Evolutionary conservation across 2,888 invertebrate genomes (phyloP), one percentile per base, ranked within the genome.

Genomic region (Encarsia formosa): DNA sequence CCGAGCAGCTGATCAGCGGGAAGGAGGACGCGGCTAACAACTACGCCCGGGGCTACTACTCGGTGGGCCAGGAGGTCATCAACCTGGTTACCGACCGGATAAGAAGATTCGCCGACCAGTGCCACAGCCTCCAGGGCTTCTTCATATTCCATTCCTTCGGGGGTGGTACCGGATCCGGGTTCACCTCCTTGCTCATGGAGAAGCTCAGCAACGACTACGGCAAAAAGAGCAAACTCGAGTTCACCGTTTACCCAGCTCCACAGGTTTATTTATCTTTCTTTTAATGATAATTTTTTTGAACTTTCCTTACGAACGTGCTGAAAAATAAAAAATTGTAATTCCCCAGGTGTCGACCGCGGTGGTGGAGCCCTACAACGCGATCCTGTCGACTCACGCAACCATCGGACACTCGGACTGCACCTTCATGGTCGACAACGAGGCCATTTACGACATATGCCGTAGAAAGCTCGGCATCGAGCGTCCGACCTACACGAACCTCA

Each of bases 351-450:
- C 91, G 26, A 93, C 94, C 1, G 91, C 94, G 0, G 93, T 95
- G 11, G 94, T 94, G 35, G 94, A 95, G 71, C 95, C 95, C 0
- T 96, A 95, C 77, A 95, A 95, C 73, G 88, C 94, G 0, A 84
- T 93, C 48, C 74, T 95, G 53, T 91, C 93, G 38, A 94, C 95
- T 0, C 94, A 95, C 75, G 88, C 90, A 18, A 93, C 93, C 22
- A 80, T 95, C 75, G 73, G 81, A 58, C 89, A 89, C 69, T 88
- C 90, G 0, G 93, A 94, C 74, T 94, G 94, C 70, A 88, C 91
- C 2, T 95, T 95, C 71, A 90, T 93, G 87, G 90, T 92, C 18
- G 95, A 95, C 78, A 95, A 95, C 66, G 93, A 95, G 71, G 94
- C 95, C n/a, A 86, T 94, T 65, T 92, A 93, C 72, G 92, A 94